phyloP scores from a whole-genome alignment of 2,888 invertebrate species.

The Danaus chrysippus region DNA sequence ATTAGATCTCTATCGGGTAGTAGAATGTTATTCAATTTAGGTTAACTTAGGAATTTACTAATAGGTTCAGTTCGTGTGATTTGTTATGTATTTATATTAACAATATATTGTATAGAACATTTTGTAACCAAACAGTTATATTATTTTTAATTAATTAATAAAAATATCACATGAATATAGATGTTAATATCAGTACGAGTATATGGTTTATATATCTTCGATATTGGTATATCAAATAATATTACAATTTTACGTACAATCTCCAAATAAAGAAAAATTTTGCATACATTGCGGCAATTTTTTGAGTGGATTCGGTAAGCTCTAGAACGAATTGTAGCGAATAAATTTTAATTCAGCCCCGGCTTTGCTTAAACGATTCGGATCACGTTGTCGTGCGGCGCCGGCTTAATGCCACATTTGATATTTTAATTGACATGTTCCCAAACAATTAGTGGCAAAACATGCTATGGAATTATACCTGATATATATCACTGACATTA shows the following conservation, averaged over 20 bases:
- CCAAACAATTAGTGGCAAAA: slow-evolving; percentile 24
- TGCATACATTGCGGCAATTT: slow-evolving; percentile 7
- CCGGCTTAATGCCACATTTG: slow-evolving; percentile 41
- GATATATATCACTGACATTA: not conserved
- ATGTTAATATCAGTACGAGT: too few species aligned
- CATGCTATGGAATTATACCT: not conserved
- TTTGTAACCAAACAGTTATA: not conserved
- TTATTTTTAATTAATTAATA: not conserved
- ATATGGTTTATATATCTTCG: not conserved
- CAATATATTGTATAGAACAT: slow-evolving; percentile 7
- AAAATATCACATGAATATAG: too few species aligned
- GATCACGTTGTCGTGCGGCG: slow-evolving; percentile 39
- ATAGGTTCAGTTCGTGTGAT: slow-evolving; percentile 14
- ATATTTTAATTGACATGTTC: slow-evolving; percentile 38
- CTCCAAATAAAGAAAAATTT: not conserved
- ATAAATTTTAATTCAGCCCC: slow-evolving; percentile 58
- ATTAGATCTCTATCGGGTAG: slow-evolving; percentile 29
- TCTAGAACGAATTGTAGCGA: slow-evolving; percentile 28
- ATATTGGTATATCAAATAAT: not conserved
- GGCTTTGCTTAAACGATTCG: slow-evolving; percentile 31
- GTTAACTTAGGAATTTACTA: slow-evolving; percentile 28
- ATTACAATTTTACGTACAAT: not conserved
- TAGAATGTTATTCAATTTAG: slow-evolving; percentile 28
- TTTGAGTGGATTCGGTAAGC: not conserved
- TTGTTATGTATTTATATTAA: slow-evolving; percentile 13